Percentiles rank a stretch among this genome's conserved stretches.
Conservation (phyloP, 2,888 invertebrate genomes). For the Acleris laterana region DNA sequence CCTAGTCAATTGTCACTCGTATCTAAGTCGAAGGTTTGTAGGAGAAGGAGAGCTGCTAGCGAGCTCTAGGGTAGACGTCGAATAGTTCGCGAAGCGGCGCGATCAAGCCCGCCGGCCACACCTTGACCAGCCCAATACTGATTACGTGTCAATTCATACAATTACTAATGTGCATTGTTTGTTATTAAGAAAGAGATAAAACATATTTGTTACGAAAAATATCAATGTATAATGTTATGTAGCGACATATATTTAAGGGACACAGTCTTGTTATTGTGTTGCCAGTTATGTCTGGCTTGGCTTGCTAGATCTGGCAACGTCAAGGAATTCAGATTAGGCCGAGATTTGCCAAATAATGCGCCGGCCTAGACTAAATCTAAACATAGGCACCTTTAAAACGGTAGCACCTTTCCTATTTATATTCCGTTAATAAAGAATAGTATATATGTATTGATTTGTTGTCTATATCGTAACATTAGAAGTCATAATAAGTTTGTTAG, state of each 20-base stretch:
- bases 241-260: slow-evolving; percentile 74
- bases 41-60: slow-evolving; percentile 46
- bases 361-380: slow-evolving; percentile 9
- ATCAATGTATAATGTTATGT: slow-evolving; percentile 76
- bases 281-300: no score
- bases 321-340: neutral
- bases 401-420: slow-evolving; percentile 26
- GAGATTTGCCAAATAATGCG: slow-evolving; percentile 3
- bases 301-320: neutral
- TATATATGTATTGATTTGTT: slow-evolving; percentile 5
- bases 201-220: slow-evolving; percentile 75
- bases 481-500: slow-evolving; percentile 41
- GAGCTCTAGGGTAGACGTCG: slow-evolving; percentile 44
- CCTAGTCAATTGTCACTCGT: slow-evolving; percentile 84
- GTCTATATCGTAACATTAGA: slow-evolving; percentile 10
- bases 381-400: slow-evolving; percentile 22
- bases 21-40: slow-evolving; percentile 61
- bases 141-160: slow-evolving; percentile 82
- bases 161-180: slow-evolving; percentile 80
- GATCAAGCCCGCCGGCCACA: slow-evolving; percentile 37
- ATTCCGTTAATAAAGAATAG: slow-evolving; percentile 2
- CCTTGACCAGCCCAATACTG: slow-evolving; percentile 51
- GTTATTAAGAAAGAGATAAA: slow-evolving; percentile 74
- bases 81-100: slow-evolving; percentile 29
- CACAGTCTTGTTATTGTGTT: slow-evolving; percentile 56